Evolutionary conservation across 2,888 invertebrate genomes (phyloP).

Genomic region (Sturmia bella): DNA sequence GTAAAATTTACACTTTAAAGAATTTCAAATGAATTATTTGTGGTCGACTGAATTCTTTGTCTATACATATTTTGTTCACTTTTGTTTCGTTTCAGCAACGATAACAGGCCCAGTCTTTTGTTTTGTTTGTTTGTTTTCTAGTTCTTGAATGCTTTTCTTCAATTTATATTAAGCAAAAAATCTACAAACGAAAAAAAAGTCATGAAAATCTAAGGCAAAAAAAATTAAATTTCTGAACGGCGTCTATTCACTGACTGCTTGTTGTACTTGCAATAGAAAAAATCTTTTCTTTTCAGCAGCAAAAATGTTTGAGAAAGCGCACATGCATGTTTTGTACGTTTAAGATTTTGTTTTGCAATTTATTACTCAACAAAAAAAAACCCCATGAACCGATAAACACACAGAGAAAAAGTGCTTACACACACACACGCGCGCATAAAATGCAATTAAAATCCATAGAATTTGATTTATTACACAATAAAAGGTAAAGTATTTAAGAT

Average conservation of each 20-base stretch:
- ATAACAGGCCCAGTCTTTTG: background rate
- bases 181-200: constrained; percentile 11
- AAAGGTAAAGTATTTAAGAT: background rate
- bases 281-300: background rate
- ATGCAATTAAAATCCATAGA: constrained; percentile 39
- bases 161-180: constrained; percentile 26
- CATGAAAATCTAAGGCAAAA: constrained; percentile 35
- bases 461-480: constrained; percentile 30
- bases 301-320: constrained; percentile 6
- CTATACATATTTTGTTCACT: constrained; percentile 16
- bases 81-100: constrained; percentile 22
- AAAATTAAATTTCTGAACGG: constrained; percentile 4
- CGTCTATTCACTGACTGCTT: constrained; percentile 7
- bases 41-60: constrained; percentile 66
- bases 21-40: constrained; percentile 69
- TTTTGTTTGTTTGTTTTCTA: constrained; percentile 15
- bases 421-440: background rate
- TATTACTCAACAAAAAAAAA: constrained; percentile 25
- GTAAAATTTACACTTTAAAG: constrained; percentile 59
- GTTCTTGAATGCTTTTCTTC: constrained; percentile 16
- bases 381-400: constrained; percentile 16
- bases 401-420: background rate
- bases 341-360: constrained; percentile 42
- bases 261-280: background rate
- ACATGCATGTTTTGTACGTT: constrained; percentile 1